phyloP scores from a whole-genome alignment of 2,888 invertebrate genomes.

The Drosophila mayaguana region DNA sequence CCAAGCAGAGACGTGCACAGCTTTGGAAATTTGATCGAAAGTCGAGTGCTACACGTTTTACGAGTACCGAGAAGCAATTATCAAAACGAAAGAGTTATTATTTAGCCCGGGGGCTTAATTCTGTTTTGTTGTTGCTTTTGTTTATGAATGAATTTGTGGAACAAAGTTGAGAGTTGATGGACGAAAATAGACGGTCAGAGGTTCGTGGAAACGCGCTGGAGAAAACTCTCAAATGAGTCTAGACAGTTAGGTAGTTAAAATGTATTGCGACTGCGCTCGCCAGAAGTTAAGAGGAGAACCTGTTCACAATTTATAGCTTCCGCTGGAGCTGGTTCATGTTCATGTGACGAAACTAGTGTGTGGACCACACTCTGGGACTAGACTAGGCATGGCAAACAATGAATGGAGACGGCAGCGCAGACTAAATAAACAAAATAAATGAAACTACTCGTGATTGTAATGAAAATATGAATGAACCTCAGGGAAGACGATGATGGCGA shows the following conservation, averaged over 20 bases:
- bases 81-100: slow-evolving; percentile 65
- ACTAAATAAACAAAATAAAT: slow-evolving; percentile 62
- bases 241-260: slow-evolving; percentile 32
- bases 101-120: slow-evolving; percentile 35
- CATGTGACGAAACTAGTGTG: slow-evolving; percentile 27
- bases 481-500: background rate
- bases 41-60: slow-evolving; percentile 61
- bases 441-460: slow-evolving; percentile 50
- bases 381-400: slow-evolving; percentile 15
- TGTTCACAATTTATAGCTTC: slow-evolving; percentile 72
- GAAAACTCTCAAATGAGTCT: slow-evolving; percentile 41
- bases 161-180: slow-evolving; percentile 31
- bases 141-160: slow-evolving; percentile 64
- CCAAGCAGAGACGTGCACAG: slow-evolving; percentile 62
- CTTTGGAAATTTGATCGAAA: slow-evolving; percentile 36
- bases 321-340: slow-evolving; percentile 48
- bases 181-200: slow-evolving; percentile 19
- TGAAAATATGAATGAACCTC: slow-evolving; percentile 62
- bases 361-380: slow-evolving; percentile 52
- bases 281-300: slow-evolving; percentile 49
- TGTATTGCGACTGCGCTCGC: slow-evolving; percentile 42
- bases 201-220: slow-evolving; percentile 60
- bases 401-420: slow-evolving; percentile 33
- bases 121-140: slow-evolving; percentile 18
- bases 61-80: slow-evolving; percentile 64